These are phyloP conservation scores for Gallinago solitaria DNA, from an alignment of 2,797 vertebrate genomes.

Conservation along the genomic window DNA sequence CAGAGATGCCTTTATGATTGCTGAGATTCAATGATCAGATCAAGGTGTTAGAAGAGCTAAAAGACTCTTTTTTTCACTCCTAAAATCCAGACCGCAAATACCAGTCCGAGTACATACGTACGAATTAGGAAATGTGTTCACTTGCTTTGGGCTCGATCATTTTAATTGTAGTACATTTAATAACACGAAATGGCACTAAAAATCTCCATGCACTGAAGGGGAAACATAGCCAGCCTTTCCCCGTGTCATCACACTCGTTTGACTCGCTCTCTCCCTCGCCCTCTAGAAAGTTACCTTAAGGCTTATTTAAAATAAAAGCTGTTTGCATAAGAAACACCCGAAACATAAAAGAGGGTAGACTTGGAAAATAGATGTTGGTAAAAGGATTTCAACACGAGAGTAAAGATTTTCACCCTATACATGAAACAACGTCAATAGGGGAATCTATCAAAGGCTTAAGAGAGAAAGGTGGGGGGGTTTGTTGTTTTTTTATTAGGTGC, in stretches of 20 bases:
- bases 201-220: not conserved
- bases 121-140: not conserved
- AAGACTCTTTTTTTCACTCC: not conserved
- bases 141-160: not conserved
- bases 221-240: not conserved
- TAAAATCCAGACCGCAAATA: not conserved
- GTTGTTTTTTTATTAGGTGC: not conserved
- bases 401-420: not conserved
- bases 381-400: not conserved
- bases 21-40: constrained; percentile 25
- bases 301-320: constrained; percentile 33
- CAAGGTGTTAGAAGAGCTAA: constrained; percentile 22
- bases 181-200: not conserved
- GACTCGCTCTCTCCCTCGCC: not conserved
- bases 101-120: not conserved
- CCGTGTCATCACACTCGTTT: not conserved
- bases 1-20: constrained; percentile 49
- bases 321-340: constrained; percentile 12
- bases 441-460: constrained; percentile 1
- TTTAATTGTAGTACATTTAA: not conserved
- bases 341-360: not conserved
- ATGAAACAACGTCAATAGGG: not conserved
- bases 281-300: constrained; percentile 37
- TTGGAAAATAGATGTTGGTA: constrained; percentile 13
- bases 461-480: not conserved